phyloP scores from a whole-genome alignment of 2,113 vertebrate species.

The Rhinolophus ferrumequinum region DNA sequence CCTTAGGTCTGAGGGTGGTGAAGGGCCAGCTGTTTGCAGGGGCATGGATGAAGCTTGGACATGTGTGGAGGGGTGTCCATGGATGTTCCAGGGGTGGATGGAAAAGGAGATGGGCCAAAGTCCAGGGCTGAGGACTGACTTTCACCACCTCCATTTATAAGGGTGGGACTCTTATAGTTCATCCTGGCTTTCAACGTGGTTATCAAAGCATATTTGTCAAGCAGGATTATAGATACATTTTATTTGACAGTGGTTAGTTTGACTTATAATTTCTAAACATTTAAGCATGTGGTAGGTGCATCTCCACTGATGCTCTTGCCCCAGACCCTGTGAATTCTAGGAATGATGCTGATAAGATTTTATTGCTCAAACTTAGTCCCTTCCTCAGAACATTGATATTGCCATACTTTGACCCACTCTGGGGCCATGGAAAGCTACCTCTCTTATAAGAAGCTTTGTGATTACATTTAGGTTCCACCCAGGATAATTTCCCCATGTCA shows the following conservation, averaged over 20 bases:
- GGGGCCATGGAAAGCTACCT: not conserved
- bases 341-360: not conserved
- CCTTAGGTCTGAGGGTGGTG: not conserved
- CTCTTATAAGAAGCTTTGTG: not conserved
- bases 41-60: not conserved
- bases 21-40: not conserved
- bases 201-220: not conserved
- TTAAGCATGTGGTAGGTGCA: not conserved
- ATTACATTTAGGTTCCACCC: not conserved
- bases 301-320: not conserved
- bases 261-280: not conserved
- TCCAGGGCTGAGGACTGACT: too few relatives aligned
- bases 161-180: not conserved
- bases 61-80: not conserved
- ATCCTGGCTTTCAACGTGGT: not conserved
- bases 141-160: not conserved
- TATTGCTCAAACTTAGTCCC: not conserved
- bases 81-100: not conserved
- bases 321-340: not conserved
- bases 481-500: not conserved
- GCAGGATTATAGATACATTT: not conserved
- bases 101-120: not conserved
- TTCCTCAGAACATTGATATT: too few relatives aligned
- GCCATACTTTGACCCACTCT: not conserved
- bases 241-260: not conserved